Percentiles rank a stretch among this genome's conserved stretches.
phyloP scores from a whole-genome alignment of 2,888 invertebrate genomes.

The Habroteleia sp. region DNA sequence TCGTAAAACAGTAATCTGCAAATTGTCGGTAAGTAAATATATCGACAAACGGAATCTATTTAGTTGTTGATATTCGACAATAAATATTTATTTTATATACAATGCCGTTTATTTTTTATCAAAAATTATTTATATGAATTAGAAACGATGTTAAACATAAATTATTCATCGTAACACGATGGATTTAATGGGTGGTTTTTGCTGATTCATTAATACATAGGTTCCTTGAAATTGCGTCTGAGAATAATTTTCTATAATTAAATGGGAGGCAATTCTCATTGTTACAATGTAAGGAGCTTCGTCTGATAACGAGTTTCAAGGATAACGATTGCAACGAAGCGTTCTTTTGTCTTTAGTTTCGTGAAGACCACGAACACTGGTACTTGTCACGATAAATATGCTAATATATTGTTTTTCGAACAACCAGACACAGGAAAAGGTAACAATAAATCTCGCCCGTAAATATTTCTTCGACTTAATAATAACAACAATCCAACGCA shows the following conservation, averaged over 20 bases:
- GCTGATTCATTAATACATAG: constrained; percentile 42
- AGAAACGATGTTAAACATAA: too few relatives aligned
- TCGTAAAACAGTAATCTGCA: too few relatives aligned
- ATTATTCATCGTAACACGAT: constrained; percentile 20
- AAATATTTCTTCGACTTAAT: not conserved
- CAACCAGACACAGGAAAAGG: not conserved
- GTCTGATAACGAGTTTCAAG: constrained; percentile 23
- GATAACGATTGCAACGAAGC: constrained; percentile 29
- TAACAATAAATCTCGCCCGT: constrained; percentile 10
- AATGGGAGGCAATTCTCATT: constrained; percentile 20
- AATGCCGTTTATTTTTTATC: too few relatives aligned
- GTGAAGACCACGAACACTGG: constrained; percentile 4
- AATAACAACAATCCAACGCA: not conserved
- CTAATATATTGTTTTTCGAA: constrained; percentile 29
- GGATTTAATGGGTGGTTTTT: too few relatives aligned
- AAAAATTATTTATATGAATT: too few relatives aligned
- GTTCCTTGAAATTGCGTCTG: constrained; percentile 34
- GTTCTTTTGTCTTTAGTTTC: constrained; percentile 31
- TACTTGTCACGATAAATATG: constrained; percentile 36
- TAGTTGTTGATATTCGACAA: too few relatives aligned
- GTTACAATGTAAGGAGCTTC: constrained; percentile 14
- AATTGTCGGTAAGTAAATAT: too few relatives aligned
- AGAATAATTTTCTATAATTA: constrained; percentile 40
- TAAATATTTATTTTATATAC: too few relatives aligned
- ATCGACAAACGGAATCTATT: too few relatives aligned